Conservation (phyloP, 2,113 vertebrate species). For the Noturus placidus region DNA sequence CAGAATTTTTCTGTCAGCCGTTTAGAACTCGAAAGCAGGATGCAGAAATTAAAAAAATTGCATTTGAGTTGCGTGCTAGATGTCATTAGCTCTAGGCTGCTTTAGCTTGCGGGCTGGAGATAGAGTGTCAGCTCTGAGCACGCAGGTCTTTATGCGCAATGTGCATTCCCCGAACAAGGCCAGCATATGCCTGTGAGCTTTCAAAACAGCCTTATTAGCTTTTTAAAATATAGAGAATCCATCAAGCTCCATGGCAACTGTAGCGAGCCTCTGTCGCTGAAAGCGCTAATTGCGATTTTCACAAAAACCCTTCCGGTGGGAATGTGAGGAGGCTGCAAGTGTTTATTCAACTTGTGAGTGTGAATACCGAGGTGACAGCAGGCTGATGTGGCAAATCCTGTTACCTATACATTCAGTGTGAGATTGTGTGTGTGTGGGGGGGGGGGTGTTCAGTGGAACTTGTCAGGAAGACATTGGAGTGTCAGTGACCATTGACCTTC, state of each 20-base stretch:
- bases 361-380: conserved; percentile 30
- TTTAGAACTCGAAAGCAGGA: conserved; percentile 20
- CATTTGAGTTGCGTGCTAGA: conserved; percentile 14
- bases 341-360: conserved; percentile 37
- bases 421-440: not conserved
- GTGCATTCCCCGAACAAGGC: conserved; percentile 23
- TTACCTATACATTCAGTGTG: conserved; percentile 3
- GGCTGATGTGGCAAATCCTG: conserved; percentile 27
- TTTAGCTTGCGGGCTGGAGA: not conserved
- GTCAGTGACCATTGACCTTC: not conserved
- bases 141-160: conserved; percentile 18
- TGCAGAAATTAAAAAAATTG: not conserved
- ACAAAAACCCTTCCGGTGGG: conserved; percentile 31
- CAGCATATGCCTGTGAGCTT: conserved; percentile 10
- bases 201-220: conserved; percentile 46
- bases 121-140: conserved; percentile 31
- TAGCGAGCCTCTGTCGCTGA: not conserved
- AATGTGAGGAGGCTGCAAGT: conserved; percentile 17
- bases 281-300: conserved; percentile 48
- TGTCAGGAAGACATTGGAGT: not conserved
- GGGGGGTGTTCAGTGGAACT: not conserved
- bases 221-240: conserved; percentile 40
- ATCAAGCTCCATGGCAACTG: conserved; percentile 50
- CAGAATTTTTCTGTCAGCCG: conserved; percentile 37
- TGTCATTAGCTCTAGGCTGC: not conserved